Base-by-base conservation (phyloP, 2,113 vertebrate species). In the Leucosticte australis region DNA sequence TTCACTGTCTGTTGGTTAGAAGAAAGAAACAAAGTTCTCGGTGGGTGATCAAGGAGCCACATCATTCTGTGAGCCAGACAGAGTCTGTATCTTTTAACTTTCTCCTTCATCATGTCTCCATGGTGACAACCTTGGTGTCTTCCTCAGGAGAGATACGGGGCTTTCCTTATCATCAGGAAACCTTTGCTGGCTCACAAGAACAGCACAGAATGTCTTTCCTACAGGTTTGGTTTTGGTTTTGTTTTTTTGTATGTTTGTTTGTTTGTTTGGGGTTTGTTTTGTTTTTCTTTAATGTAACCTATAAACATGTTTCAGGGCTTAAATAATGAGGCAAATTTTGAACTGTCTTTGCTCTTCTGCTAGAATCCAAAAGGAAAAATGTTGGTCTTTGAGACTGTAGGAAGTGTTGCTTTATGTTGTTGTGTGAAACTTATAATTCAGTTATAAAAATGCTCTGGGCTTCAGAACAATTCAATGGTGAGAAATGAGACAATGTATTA, bases 381-480 rank as follows among this genome's bases (percentile, higher is more conserved):
- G 19, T 49, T 28, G 50, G 28, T 37, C 80, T 83, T 80, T 73
- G 84, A 87, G 64, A 71, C 24, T 65, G 47, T 65, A 92, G 94
- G 76, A 95, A 94, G 44, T n/a, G 7, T 59, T 93, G 27, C 67
- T 96, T 97, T 96, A 77, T 3, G 0, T 90, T 96, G 49, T 67
- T 56, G 49, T 31, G 14, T 35, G 13, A 91, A 95, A 73, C 11
- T 31, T 50, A 8, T 67, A 87, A 92, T 90, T 95, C 68, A 83
- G 81, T 90, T 96, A 94, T 35, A 76, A 95, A 93, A 97, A 83
- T 76, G 68, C 83, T 93, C 47, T 83, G 62, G 73, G 39, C 59
- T 95, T 96, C 56, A 84, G 26, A 94, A 79, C 71, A 97, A 97
- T 96, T 96, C 91, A 95, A 96, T 96, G 68, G 57, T 96, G 81